phyloP scores from a whole-genome alignment of 64 coral and sea anemone genomes.

The Catalaphyllia jardinei region DNA sequence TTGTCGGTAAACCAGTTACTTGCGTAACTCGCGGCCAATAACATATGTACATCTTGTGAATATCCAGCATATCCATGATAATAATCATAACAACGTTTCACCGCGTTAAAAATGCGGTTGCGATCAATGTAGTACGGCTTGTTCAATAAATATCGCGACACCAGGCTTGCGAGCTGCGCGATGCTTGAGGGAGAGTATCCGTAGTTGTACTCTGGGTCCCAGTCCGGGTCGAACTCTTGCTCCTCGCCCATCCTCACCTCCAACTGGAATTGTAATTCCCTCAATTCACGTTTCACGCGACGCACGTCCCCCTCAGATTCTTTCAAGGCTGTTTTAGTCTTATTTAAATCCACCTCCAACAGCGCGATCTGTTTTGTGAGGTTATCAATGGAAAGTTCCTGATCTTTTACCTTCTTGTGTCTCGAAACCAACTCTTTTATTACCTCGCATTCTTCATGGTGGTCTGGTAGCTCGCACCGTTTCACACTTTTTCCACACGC shows the following conservation, averaged over 20 bases:
- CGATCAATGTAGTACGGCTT: constrained; percentile 91
- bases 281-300: constrained; percentile 76
- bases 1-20: constrained; percentile 99
- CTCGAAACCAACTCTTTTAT: constrained; percentile 68
- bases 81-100: constrained; percentile 96
- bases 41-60: constrained; percentile 96
- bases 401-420: constrained; percentile 34
- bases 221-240: constrained; percentile 72
- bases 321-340: constrained; percentile 81
- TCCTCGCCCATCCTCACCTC: constrained; percentile 52
- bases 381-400: constrained; percentile 66
- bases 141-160: constrained; percentile 81
- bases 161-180: constrained; percentile 77
- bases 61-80: constrained; percentile 94
- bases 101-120: constrained; percentile 80
- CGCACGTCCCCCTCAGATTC: constrained; percentile 84
- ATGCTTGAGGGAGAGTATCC: constrained; percentile 96
- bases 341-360: constrained; percentile 88
- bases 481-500: constrained; percentile 79
- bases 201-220: constrained; percentile 95
- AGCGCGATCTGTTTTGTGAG: constrained; percentile 80
- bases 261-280: constrained; percentile 70
- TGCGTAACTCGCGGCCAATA: constrained; percentile 79
- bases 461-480: constrained; percentile 54
- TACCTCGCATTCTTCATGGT: constrained; percentile 73